Base-by-base conservation (phyloP, 2,888 invertebrate species). In the Periphyllus acericola region DNA sequence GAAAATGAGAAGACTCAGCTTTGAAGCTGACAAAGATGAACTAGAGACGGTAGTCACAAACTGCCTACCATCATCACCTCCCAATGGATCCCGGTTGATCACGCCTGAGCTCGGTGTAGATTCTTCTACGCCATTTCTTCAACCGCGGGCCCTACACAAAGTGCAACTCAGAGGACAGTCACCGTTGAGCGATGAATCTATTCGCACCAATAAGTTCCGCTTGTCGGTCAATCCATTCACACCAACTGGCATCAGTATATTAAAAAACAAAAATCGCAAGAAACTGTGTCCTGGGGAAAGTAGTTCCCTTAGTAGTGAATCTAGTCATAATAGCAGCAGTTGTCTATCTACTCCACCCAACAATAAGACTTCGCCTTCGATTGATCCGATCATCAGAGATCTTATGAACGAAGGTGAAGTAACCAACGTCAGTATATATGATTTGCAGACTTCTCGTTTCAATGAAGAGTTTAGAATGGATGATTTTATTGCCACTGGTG, bases 391-490 rank as follows among this genome's bases (percentile, higher is more conserved):
- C 3, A 81, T 87, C 25, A 81, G 46, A 32, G 87, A 87, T n/a
- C 32, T 81, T 21, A 81, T 87, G 46, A 81, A 87, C 29, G 74
- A 87, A 25, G 87, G 80, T 19, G 81, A 87, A 74, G 74, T 89
- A 11, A 78, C 81, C 40, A 89, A 89, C 29, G 82, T 84, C 34
- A 89, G 89, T 89, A 80, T 89, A 29, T 82, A 87, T 25, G 89
- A 89, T 46, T 79, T 89, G 46, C 88, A 88, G 52, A 88, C 88
- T 14, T 88, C 89, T 21, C 89, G 89, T 29, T 89, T 89, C 52
- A 85, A 83, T 60, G 88, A 96, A 90, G 98, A 98, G 92, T 98
- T 98, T 91, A 93, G 95, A 60, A 96, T 98, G 91, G 92, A 97
- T 6, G 94, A 94, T 88, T 93, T 96, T 80, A 94, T 98, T 29